phyloP scores from a whole-genome alignment of 2,113 vertebrate species.

The Thermophis baileyi region DNA sequence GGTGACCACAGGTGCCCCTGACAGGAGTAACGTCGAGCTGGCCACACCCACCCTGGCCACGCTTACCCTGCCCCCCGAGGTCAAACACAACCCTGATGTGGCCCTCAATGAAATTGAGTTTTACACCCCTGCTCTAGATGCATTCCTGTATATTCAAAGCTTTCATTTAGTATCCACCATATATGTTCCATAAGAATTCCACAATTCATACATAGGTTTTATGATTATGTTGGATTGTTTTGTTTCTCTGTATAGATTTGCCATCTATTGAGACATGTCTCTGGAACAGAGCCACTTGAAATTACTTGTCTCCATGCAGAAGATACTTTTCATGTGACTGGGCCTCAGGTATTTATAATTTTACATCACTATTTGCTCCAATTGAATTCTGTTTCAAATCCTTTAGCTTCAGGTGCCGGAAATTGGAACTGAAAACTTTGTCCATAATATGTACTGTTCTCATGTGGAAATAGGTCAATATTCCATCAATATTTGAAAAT shows the following conservation, averaged over 20 bases:
- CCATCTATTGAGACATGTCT: conserved; percentile 89
- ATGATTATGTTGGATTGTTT: background rate
- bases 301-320: conserved; percentile 95
- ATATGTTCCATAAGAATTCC: background rate
- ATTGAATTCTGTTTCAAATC: background rate
- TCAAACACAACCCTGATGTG: too few species aligned
- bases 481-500: background rate
- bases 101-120: too few species aligned
- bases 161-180: background rate
- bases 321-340: conserved; percentile 95
- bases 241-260: conserved; percentile 75
- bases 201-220: background rate
- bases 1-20: too few species aligned
- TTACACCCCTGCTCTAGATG: background rate
- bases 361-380: background rate
- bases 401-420: background rate
- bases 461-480: background rate
- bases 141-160: background rate
- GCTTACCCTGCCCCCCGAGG: too few species aligned
- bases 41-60: too few species aligned
- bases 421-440: background rate
- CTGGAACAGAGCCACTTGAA: conserved; percentile 93
- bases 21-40: too few species aligned
- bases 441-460: background rate
- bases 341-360: conserved; percentile 85